Evolutionary conservation across 2,797 vertebrate genomes (phyloP).

Genomic region (Spinus pinus): DNA sequence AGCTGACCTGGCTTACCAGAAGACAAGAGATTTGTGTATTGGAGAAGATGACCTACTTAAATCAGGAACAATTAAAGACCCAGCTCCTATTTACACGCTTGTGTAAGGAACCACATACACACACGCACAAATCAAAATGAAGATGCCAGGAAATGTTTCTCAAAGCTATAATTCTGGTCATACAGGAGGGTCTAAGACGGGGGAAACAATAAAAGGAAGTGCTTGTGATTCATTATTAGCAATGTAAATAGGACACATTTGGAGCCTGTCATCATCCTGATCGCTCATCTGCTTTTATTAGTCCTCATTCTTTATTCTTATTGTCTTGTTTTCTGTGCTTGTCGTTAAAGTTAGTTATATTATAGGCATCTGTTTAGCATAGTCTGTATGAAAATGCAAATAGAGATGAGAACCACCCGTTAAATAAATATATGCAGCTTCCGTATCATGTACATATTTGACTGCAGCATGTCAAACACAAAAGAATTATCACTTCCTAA

Average conservation of each 20-base stretch:
- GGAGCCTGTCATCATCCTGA: constrained; percentile 47
- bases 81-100: constrained; percentile 1
- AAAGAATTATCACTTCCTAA: neutral
- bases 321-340: constrained; percentile 34
- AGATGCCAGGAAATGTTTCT: constrained; percentile 5
- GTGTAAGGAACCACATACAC: neutral
- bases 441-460: neutral
- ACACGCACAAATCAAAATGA: neutral
- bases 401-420: neutral
- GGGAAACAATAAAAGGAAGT: neutral
- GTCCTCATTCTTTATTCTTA: constrained; percentile 59
- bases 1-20: neutral
- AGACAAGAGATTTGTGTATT: neutral
- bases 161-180: constrained; percentile 16
- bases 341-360: constrained; percentile 45
- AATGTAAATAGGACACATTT: constrained; percentile 61
- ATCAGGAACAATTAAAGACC: constrained; percentile 48
- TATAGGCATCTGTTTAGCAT: constrained; percentile 61
- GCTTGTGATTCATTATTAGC: constrained; percentile 47
- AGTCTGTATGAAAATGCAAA: constrained; percentile 61
- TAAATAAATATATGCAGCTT: constrained; percentile 55
- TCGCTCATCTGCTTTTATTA: constrained; percentile 59
- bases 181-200: neutral
- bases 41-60: constrained; percentile 50
- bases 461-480: constrained; percentile 10